Evolutionary conservation across 2,797 vertebrate genomes (phyloP).

Genomic region (Hydrolagus colliei): DNA sequence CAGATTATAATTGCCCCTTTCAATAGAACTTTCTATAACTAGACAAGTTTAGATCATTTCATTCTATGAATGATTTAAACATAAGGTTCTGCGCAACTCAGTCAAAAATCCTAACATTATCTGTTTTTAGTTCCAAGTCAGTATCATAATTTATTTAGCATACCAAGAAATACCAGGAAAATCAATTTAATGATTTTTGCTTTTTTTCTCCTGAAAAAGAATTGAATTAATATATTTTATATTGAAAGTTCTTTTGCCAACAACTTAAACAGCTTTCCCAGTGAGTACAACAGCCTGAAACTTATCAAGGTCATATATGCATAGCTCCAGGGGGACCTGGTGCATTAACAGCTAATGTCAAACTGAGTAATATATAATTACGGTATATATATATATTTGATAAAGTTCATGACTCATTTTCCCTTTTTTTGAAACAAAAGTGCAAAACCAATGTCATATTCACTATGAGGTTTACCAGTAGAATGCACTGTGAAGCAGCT

Average conservation of each 20-base stretch:
- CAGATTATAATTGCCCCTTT: not conserved
- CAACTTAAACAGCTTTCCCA: not conserved
- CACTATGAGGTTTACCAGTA: not conserved
- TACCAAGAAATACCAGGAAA: too few relatives aligned
- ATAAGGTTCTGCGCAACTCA: not conserved
- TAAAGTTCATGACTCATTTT: not conserved
- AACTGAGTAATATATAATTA: not conserved
- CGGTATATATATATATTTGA: not conserved
- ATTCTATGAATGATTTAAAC: not conserved
- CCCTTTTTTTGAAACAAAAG: not conserved
- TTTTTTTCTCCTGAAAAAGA: too few relatives aligned
- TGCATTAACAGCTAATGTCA: not conserved
- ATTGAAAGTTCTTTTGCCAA: not conserved
- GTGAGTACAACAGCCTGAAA: not conserved
- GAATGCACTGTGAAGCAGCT: not conserved
- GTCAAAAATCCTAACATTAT: too few relatives aligned
- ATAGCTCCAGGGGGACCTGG: not conserved
- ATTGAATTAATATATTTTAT: not conserved
- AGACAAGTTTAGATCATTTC: not conserved
- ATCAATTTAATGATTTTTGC: too few relatives aligned
- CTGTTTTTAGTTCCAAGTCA: too few relatives aligned
- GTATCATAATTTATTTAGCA: too few relatives aligned
- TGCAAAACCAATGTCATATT: not conserved
- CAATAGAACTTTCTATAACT: not conserved
- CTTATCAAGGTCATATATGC: not conserved